These are phyloP conservation scores for Dendrocopos noguchii DNA, from an alignment of 2,113 vertebrate genomes.

Conservation along the genomic window DNA sequence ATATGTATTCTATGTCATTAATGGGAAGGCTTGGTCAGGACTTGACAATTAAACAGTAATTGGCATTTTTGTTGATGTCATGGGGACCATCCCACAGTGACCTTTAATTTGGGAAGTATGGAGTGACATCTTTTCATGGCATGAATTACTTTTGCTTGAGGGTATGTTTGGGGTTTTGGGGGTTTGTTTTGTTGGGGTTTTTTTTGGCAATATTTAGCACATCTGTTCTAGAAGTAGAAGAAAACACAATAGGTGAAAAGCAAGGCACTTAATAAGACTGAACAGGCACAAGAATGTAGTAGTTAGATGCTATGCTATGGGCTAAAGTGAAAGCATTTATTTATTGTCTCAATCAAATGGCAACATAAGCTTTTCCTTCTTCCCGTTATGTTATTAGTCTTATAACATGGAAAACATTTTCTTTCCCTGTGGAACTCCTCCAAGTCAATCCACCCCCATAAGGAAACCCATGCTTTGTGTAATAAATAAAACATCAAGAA, in stretches of 20 bases:
- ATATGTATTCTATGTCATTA: no score
- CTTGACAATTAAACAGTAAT: background rate
- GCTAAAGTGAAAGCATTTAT: conserved; percentile 24
- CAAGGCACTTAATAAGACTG: background rate
- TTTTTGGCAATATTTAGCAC: background rate
- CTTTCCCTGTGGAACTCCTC: conserved; percentile 21
- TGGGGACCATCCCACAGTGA: background rate
- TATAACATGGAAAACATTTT: conserved; percentile 16
- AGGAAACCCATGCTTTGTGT: conserved; percentile 3
- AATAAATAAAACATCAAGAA: conserved; percentile 63
- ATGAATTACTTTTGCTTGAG: background rate
- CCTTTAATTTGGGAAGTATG: background rate
- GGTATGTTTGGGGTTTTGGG: background rate
- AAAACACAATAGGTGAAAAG: background rate
- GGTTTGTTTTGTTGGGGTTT: background rate
- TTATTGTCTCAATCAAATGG: conserved; percentile 44
- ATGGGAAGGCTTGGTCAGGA: background rate
- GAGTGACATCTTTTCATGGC: background rate
- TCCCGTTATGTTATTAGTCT: background rate
- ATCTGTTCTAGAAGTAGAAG: background rate
- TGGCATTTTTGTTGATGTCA: background rate
- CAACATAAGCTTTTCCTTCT: conserved; percentile 21
- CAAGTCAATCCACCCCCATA: background rate
- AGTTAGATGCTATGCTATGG: background rate
- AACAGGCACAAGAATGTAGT: background rate